Conservation (phyloP, 2,113 vertebrate genomes). For the Dolichallabes microphthalmus region DNA sequence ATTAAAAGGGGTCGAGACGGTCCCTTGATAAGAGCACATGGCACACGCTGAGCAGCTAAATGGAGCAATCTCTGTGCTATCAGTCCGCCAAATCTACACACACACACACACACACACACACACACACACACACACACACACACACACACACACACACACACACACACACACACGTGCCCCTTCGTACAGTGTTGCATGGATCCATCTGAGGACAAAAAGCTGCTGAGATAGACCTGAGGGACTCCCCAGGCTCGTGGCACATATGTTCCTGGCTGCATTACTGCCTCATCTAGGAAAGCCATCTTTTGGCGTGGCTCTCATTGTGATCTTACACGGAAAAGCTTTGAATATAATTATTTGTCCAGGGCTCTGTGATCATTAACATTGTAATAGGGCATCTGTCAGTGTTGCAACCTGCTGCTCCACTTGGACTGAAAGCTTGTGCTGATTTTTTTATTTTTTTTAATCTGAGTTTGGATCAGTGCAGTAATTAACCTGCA, state of each 20-base stretch:
- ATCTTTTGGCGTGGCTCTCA: slow-evolving; percentile 54
- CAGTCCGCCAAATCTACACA: slow-evolving; percentile 50
- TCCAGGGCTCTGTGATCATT: slow-evolving; percentile 63
- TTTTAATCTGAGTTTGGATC: slow-evolving; percentile 61
- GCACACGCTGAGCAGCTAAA: slow-evolving; percentile 48
- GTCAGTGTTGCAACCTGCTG: slow-evolving; percentile 71
- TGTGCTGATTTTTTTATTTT: slow-evolving; percentile 39
- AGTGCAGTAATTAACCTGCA: slow-evolving; percentile 80
- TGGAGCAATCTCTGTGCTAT: slow-evolving; percentile 56
- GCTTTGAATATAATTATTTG: slow-evolving; percentile 71
- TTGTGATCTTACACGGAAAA: slow-evolving; percentile 69
- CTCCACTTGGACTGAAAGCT: slow-evolving; percentile 63
- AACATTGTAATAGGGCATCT: slow-evolving; percentile 78
- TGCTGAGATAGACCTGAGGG: slow-evolving; percentile 43
- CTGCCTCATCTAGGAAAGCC: slow-evolving; percentile 53
- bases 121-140: slow-evolving; percentile 19
- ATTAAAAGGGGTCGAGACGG: slow-evolving; percentile 44
- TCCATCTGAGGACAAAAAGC: slow-evolving; percentile 26
- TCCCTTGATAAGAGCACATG: slow-evolving; percentile 51
- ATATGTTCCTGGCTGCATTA: slow-evolving; percentile 56
- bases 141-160: slow-evolving; percentile 39
- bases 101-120: slow-evolving; percentile 30
- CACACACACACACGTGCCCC: slow-evolving; percentile 12
- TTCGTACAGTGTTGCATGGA: slow-evolving; percentile 9
- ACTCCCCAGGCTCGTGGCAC: slow-evolving; percentile 55